These are phyloP conservation scores for Blastobasis adustella DNA, from an alignment of 2,888 invertebrate species.

Conservation along the genomic window DNA sequence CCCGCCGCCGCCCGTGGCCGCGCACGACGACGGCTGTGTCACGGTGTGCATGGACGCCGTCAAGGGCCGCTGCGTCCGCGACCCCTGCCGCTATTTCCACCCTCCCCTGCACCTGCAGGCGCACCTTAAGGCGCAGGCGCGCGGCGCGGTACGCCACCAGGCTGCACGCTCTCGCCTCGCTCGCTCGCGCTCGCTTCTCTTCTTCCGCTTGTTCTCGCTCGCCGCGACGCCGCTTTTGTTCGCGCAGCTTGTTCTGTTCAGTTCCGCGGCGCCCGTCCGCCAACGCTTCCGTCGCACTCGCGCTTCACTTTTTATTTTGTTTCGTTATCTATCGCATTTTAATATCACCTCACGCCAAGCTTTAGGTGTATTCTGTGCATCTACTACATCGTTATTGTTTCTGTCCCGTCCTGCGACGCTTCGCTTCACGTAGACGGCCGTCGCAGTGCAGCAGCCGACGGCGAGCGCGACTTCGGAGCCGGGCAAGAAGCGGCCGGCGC, in stretches of 20 bases:
- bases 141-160: conserved; percentile 90
- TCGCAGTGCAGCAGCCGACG: conserved; percentile 77
- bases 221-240: conserved; percentile 71
- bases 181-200: conserved; percentile 68
- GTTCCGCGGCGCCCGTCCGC: conserved; percentile 50
- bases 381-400: conserved; percentile 75
- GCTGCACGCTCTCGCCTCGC: conserved; percentile 73
- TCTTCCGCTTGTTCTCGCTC: conserved; percentile 68
- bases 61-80: conserved; percentile 98
- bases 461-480: conserved; percentile 82
- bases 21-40: conserved; percentile 98
- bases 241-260: conserved; percentile 68
- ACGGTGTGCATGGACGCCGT: conserved; percentile 99
- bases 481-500: conserved; percentile 95
- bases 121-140: conserved; percentile 99
- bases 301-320: conserved; percentile 68
- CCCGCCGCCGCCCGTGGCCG: conserved; percentile 96
- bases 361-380: conserved; percentile 76
- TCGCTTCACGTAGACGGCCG: conserved; percentile 74
- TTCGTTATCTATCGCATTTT: conserved; percentile 65
- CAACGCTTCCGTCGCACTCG: conserved; percentile 76
- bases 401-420: conserved; percentile 75
- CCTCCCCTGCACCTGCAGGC: conserved; percentile 99
- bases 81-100: conserved; percentile 99
- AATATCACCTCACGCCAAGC: conserved; percentile 71